These are phyloP conservation scores for Bradysia coprophila DNA, from an alignment of 1,140 invertebrate genomes.

Conservation along the genomic window DNA sequence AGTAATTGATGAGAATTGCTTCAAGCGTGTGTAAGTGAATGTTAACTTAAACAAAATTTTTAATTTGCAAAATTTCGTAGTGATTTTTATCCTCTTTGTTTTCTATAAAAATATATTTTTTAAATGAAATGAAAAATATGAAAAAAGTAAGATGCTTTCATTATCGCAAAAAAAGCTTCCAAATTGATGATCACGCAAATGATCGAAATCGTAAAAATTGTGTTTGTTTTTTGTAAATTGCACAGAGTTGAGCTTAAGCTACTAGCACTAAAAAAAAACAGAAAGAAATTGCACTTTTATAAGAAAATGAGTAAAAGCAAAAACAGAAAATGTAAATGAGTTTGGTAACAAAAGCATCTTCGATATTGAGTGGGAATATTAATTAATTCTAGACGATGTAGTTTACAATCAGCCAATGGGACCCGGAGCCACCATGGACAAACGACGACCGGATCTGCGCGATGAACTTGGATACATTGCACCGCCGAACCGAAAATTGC, in stretches of 20 bases:
- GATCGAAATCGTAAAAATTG: too few relatives aligned
- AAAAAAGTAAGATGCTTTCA: constrained; percentile 1
- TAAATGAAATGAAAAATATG: too few relatives aligned
- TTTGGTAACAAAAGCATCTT: constrained; percentile 23
- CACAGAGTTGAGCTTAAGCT: not conserved
- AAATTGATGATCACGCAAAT: too few relatives aligned
- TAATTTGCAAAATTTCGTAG: too few relatives aligned
- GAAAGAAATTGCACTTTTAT: constrained; percentile 1
- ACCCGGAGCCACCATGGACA: constrained; percentile 58
- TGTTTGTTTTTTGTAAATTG: too few relatives aligned
- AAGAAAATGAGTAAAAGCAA: not conserved
- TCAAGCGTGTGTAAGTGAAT: too few relatives aligned
- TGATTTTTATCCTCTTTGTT: too few relatives aligned
- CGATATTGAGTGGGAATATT: constrained; percentile 22
- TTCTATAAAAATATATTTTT: too few relatives aligned
- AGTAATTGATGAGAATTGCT: too few relatives aligned
- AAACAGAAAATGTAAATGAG: not conserved
- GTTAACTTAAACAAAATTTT: too few relatives aligned
- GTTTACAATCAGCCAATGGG: constrained; percentile 68
- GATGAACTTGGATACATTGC: constrained; percentile 85
- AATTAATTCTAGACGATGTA: constrained; percentile 55
- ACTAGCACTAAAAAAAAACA: not conserved
- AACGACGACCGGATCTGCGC: constrained; percentile 60
- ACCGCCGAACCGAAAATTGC: constrained; percentile 76
- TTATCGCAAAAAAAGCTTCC: not conserved